phyloP scores from a whole-genome alignment of 64 coral and sea anemone species.

The Stichodactyla helianthus region DNA sequence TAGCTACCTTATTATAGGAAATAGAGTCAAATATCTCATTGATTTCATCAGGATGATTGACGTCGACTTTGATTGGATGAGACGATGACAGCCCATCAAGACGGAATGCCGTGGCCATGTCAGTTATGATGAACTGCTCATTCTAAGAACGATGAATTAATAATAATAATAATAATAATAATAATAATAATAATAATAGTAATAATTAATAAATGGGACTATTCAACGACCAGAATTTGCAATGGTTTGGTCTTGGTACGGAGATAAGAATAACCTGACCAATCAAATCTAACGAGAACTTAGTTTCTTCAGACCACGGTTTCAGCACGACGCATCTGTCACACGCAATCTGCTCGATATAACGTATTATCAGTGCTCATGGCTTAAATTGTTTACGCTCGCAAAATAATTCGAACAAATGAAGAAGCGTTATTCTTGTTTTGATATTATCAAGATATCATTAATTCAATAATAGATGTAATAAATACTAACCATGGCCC shows the following conservation, averaged over 20 bases:
- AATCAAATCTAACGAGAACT: too few relatives aligned
- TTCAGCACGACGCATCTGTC: too few relatives aligned
- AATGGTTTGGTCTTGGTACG: too few relatives aligned
- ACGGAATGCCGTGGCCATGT: conserved; percentile 65
- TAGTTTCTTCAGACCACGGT: too few relatives aligned
- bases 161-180: not conserved
- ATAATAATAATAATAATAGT: not conserved
- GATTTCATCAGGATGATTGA: conserved; percentile 92
- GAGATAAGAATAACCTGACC: too few relatives aligned
- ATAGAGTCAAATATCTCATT: conserved; percentile 98
- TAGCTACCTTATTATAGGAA: conserved; percentile 89
- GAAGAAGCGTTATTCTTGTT: too few relatives aligned
- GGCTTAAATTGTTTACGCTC: too few relatives aligned
- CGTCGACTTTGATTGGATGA: conserved; percentile 91
- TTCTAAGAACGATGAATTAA: conserved; percentile 28
- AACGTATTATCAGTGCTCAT: too few relatives aligned
- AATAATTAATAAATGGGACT: too few relatives aligned
- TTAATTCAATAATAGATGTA: not conserved
- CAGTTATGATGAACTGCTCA: conserved; percentile 73
- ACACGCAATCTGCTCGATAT: too few relatives aligned
- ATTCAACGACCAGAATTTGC: too few relatives aligned
- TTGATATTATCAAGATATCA: not conserved
- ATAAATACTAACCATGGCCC: conserved; percentile 63
- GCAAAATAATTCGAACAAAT: too few relatives aligned
- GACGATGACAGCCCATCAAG: conserved; percentile 77